phyloP scores from a whole-genome alignment of 2,797 vertebrate genomes.

The Otolemur crassicaudatus region DNA sequence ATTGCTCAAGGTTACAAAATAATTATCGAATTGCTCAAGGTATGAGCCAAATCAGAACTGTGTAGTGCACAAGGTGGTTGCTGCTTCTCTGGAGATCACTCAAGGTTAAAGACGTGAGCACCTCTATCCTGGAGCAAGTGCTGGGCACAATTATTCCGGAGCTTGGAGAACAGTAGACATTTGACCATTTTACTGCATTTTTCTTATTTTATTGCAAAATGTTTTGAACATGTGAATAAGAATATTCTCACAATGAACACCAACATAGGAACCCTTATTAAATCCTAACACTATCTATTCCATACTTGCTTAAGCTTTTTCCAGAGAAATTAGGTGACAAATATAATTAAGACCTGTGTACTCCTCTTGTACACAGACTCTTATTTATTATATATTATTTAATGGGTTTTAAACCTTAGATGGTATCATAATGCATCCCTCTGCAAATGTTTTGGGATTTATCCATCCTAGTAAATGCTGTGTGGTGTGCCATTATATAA shows the following conservation, averaged over 20 bases:
- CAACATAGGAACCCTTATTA: not conserved
- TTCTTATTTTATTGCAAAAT: conserved; percentile 46
- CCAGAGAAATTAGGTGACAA: not conserved
- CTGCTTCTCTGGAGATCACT: not conserved
- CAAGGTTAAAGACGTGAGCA: not conserved
- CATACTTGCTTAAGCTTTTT: not conserved
- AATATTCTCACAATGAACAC: not conserved
- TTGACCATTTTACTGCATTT: not conserved
- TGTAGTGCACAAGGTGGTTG: not conserved
- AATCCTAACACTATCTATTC: not conserved
- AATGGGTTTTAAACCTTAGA: not conserved
- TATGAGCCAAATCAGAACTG: not conserved
- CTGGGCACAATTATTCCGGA: not conserved
- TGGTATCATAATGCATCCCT: not conserved
- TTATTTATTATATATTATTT: conserved; percentile 7
- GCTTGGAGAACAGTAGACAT: not conserved
- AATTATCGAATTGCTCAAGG: not conserved
- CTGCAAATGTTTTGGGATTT: not conserved
- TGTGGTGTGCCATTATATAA: not conserved
- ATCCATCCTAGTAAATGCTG: not conserved
- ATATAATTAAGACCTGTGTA: not conserved
- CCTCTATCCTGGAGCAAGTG: not conserved
- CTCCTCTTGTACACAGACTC: not conserved
- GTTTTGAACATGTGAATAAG: not conserved
- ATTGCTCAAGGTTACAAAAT: not conserved